Base-by-base conservation (phyloP, 2,797 vertebrate genomes). In the Natrix natrix region DNA sequence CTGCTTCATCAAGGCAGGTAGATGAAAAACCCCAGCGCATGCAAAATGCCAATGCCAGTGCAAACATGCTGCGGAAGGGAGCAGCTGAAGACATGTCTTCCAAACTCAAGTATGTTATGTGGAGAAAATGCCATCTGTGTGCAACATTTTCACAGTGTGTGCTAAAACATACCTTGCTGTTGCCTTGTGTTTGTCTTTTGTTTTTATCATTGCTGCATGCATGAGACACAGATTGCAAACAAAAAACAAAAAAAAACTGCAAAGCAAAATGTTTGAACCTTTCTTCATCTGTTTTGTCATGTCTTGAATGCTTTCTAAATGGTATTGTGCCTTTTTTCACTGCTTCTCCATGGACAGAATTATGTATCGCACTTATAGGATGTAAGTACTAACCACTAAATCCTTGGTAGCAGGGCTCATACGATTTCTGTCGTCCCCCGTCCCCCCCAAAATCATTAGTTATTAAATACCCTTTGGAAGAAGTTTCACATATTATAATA, bases 341-440 rank as follows among this genome's bases (percentile, higher is more conserved):
- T 98, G 98, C 99, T 98, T 98, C 98, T 98, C 98, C 98, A 96
- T 98, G 99, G 99, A 98, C 98, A 99, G 99, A 99, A 98, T 99
- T 98, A 99, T 99, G 99, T 99, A 99, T 99, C 99, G 99, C 98
- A 99, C 99, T 96, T 99, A 99, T 98, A 99, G 99, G 98, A 99
- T 99, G 99, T 99, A 99, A 99, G 99, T 99, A 99, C 98, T 97
- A 96, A 96, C 97, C 97, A 95, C 97, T 97, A 97, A 98, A 97
- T 97, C 95, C 96, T 98, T 96, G 95, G 97, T 97, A 97, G 98
- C 96, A 96, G 95, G 97, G 95, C 96, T 96, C 94, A 97, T 97
- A 56, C 95, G 86, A 96, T 94, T 97, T 97, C 96, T 32, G 83
- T 59, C 6, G 32, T 37, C 32, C 32, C 32, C 32, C 32, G 32